phyloP scores from a whole-genome alignment of 2,113 vertebrate genomes.

The Origma solitaria region DNA sequence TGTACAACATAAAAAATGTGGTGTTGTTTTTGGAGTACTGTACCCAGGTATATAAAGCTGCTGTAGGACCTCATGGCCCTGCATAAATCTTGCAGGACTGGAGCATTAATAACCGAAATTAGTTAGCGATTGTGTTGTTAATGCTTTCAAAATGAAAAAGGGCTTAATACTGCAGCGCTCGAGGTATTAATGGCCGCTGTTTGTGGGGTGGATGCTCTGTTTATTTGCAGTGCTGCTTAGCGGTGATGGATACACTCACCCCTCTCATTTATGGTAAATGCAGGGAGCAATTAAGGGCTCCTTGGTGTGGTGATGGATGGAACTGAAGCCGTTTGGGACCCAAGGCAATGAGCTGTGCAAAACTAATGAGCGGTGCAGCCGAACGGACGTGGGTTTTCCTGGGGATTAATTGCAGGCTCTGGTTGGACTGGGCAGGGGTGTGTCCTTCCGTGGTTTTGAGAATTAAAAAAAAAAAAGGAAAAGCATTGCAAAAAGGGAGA shows the following conservation, averaged over 20 bases:
- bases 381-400: background rate
- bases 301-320: slow-evolving; percentile 30
- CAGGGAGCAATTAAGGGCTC: slow-evolving; percentile 37
- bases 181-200: background rate
- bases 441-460: background rate
- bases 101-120: background rate
- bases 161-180: background rate
- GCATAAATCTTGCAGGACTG: background rate
- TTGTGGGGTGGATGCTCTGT: background rate
- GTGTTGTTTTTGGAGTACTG: background rate
- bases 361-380: background rate
- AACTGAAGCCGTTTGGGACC: background rate
- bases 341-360: background rate
- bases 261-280: background rate
- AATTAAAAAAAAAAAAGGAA: background rate
- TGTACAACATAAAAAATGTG: background rate
- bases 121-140: background rate
- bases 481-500: background rate
- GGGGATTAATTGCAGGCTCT: background rate
- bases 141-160: slow-evolving; percentile 15
- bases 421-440: background rate
- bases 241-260: slow-evolving; percentile 34
- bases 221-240: background rate
- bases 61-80: background rate
- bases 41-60: background rate